Conservation (phyloP, 92 coral and sea anemone genomes). For the Galaxea fascicularis region DNA sequence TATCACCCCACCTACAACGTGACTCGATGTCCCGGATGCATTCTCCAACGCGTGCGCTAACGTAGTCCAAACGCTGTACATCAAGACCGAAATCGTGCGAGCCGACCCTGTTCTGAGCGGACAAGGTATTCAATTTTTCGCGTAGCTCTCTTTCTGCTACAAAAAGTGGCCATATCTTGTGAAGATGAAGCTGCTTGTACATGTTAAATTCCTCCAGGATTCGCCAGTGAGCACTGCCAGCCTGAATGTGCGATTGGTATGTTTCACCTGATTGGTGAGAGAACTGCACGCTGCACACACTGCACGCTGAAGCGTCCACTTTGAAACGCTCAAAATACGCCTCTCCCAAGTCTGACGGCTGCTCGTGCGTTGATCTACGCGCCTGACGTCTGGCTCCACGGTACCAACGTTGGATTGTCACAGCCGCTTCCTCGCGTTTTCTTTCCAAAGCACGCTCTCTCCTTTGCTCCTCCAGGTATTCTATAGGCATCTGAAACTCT, state of each 20-base stretch:
- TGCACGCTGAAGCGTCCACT: conserved; percentile 76
- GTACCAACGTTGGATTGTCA: conserved; percentile 70
- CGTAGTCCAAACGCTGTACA: conserved; percentile 63
- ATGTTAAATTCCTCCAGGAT: conserved; percentile 50
- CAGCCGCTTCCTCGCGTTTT: conserved; percentile 48
- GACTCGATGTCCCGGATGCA: conserved; percentile 62
- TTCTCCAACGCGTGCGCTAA: conserved; percentile 48
- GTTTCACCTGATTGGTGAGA: conserved; percentile 19
- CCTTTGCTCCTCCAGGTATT: conserved; percentile 63
- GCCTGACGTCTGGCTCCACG: not conserved
- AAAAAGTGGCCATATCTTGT: conserved; percentile 59
- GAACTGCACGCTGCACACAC: conserved; percentile 68
- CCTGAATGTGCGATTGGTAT: conserved; percentile 44
- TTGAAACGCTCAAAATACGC: conserved; percentile 70
- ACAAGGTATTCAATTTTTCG: conserved; percentile 23
- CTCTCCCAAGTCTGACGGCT: not conserved
- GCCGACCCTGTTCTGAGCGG: conserved; percentile 40
- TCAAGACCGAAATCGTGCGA: conserved; percentile 70
- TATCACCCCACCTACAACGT: conserved; percentile 54
- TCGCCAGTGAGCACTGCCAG: conserved; percentile 63
- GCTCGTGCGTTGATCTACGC: not conserved
- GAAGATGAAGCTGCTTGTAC: conserved; percentile 58
- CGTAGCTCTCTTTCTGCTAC: conserved; percentile 41
- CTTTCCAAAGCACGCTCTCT: conserved; percentile 62
- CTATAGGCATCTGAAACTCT: conserved; percentile 71